Evolutionary conservation across 2,888 invertebrate species (phyloP).

Genomic region (Netelia melanura): DNA sequence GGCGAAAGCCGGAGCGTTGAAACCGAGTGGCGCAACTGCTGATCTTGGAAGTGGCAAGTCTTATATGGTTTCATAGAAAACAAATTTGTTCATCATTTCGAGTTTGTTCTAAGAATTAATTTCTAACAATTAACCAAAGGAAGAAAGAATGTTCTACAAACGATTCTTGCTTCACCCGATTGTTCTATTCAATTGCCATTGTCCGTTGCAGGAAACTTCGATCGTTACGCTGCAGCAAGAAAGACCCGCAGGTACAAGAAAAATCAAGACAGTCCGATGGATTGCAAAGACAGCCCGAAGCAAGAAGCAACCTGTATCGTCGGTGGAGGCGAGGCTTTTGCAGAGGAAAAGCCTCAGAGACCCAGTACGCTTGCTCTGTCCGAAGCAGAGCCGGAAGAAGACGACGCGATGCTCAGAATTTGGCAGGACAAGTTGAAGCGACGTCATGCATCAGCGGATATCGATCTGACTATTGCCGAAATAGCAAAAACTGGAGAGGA

Average conservation of each 20-base stretch:
- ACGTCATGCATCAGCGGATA: conserved; percentile 81
- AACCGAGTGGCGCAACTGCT: conserved; percentile 67
- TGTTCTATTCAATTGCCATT: too few species aligned
- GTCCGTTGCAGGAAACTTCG: conserved; percentile 89
- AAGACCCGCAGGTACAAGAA: conserved; percentile 93
- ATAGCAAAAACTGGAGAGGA: conserved; percentile 84
- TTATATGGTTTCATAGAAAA: too few species aligned
- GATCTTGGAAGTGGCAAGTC: conserved; percentile 81
- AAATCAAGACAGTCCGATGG: conserved; percentile 81
- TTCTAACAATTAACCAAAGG: neutral
- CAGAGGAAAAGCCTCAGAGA: conserved; percentile 73
- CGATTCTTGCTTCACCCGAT: neutral
- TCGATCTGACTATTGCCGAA: conserved; percentile 82
- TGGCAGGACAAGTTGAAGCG: conserved; percentile 90
- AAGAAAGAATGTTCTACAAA: conserved; percentile 56
- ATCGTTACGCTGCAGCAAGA: conserved; percentile 93
- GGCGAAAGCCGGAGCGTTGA: conserved; percentile 70
- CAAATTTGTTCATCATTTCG: too few species aligned
- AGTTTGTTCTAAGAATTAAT: too few species aligned
- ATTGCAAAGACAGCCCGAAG: conserved; percentile 65
- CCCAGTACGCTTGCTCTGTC: conserved; percentile 81
- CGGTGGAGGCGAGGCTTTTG: conserved; percentile 61
- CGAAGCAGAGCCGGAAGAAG: conserved; percentile 84
- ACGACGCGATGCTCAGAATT: conserved; percentile 86
- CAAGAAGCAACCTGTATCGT: conserved; percentile 45